Percentiles rank a stretch among this genome's conserved stretches.
Evolutionary conservation across 1,140 invertebrate species (phyloP).

Genomic region (Megalonaias nervosa): DNA sequence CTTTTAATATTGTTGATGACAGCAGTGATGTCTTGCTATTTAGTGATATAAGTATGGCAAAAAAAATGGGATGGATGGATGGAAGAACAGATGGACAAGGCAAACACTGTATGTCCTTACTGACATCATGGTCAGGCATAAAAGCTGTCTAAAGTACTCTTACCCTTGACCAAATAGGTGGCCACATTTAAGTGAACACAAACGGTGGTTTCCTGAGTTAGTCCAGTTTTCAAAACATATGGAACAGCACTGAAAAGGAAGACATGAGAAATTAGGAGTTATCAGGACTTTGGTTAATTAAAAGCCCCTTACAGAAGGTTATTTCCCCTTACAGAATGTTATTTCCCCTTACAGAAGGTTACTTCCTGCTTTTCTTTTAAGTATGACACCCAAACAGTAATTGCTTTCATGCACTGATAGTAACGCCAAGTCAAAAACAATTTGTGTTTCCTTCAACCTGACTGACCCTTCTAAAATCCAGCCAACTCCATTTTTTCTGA

Average conservation of each 20-base stretch:
- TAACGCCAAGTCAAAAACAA: too few species aligned
- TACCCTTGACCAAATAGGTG: constrained; percentile 87
- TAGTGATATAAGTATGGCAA: neutral
- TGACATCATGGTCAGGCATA: neutral
- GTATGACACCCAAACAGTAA: too few species aligned
- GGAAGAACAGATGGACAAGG: too few species aligned
- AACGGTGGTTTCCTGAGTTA: constrained; percentile 86
- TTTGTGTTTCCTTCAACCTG: too few species aligned
- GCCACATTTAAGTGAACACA: constrained; percentile 89
- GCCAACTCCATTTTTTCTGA: too few species aligned
- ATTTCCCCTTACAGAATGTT: too few species aligned
- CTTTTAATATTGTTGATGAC: neutral
- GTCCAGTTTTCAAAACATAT: constrained; percentile 92
- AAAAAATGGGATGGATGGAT: neutral
- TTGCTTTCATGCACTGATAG: too few species aligned
- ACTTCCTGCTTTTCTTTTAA: too few species aligned
- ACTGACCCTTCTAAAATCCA: too few species aligned
- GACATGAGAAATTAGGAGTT: neutral
- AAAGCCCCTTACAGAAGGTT: neutral
- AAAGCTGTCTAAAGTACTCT: neutral
- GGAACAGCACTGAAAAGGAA: constrained; percentile 78
- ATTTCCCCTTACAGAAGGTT: too few species aligned
- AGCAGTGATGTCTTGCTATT: neutral
- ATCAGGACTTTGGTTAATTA: neutral
- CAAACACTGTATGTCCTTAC: too few species aligned